Conservation (phyloP, 2,113 vertebrate species). For the Varanus salvator region DNA sequence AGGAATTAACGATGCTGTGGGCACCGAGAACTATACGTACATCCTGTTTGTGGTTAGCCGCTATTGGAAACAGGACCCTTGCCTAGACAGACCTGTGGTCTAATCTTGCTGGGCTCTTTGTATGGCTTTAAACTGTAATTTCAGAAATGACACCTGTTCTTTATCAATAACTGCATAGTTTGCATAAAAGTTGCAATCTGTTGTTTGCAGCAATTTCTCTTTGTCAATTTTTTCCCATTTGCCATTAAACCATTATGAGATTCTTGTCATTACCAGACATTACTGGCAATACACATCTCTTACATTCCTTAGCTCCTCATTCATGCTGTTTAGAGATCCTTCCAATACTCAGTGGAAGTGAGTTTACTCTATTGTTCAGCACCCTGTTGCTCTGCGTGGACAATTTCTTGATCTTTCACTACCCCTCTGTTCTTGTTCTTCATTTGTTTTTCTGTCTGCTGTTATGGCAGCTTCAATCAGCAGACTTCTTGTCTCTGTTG, state of each 20-base stretch:
- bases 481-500: constrained; percentile 40
- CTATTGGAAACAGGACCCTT: not conserved
- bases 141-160: not conserved
- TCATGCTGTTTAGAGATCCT: constrained; percentile 18
- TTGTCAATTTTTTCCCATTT: not conserved
- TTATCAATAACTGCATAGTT: not conserved
- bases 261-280: constrained; percentile 12
- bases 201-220: not conserved
- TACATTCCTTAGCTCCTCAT: constrained; percentile 25
- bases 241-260: not conserved
- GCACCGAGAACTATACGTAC: not conserved
- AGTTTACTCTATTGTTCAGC: constrained; percentile 25
- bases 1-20: not conserved
- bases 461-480: constrained; percentile 25
- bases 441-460: constrained; percentile 28
- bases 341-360: constrained; percentile 4
- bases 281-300: not conserved
- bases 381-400: not conserved
- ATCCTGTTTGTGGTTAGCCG: not conserved
- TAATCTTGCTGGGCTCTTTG: not conserved
- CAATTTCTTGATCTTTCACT: constrained; percentile 29
- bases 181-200: not conserved
- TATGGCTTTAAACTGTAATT: not conserved
- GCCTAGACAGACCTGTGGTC: not conserved
- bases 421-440: constrained; percentile 1